A percentile compares a stretch with the other conserved stretches of the same genome.
phyloP scores from a whole-genome alignment of 2,113 vertebrate species.

The Hippoglossus stenolepis region DNA sequence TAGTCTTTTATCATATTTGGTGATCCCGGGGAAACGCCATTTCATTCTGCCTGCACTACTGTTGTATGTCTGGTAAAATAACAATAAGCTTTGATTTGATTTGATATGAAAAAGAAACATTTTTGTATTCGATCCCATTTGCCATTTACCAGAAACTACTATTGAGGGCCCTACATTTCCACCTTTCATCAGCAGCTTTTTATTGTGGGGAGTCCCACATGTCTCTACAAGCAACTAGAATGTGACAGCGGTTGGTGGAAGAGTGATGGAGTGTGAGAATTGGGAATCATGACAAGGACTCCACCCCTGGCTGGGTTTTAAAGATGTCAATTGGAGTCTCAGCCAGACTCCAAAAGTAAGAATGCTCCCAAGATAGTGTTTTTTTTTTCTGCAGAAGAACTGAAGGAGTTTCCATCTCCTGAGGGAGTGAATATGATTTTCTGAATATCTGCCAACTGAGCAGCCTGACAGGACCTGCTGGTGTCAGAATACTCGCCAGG shows the following conservation, averaged over 20 bases:
- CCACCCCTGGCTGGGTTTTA: background rate
- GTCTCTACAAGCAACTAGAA: background rate
- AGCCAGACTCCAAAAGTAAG: background rate
- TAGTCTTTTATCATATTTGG: no score
- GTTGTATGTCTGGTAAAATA: no score
- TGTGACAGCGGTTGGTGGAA: background rate
- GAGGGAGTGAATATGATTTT: conserved; percentile 10
- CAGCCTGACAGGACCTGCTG: conserved; percentile 35
- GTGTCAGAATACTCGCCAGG: conserved; percentile 19
- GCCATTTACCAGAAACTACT: conserved; percentile 15
- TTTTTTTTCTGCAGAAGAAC: background rate
- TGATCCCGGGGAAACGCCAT: no score
- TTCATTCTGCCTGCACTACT: no score
- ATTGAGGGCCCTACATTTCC: background rate
- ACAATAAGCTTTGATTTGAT: background rate
- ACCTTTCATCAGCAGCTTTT: conserved; percentile 14
- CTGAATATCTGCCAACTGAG: conserved; percentile 21
- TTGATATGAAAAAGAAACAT: conserved; percentile 20
- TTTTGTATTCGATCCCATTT: background rate
- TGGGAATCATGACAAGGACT: no score
- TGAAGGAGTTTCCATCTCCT: conserved; percentile 5
- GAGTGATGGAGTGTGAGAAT: background rate
- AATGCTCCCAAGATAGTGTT: background rate
- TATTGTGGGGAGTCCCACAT: background rate
- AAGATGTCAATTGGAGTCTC: background rate